phyloP scores from a whole-genome alignment of 2,113 vertebrate species.

The Oophaga pumilio region DNA sequence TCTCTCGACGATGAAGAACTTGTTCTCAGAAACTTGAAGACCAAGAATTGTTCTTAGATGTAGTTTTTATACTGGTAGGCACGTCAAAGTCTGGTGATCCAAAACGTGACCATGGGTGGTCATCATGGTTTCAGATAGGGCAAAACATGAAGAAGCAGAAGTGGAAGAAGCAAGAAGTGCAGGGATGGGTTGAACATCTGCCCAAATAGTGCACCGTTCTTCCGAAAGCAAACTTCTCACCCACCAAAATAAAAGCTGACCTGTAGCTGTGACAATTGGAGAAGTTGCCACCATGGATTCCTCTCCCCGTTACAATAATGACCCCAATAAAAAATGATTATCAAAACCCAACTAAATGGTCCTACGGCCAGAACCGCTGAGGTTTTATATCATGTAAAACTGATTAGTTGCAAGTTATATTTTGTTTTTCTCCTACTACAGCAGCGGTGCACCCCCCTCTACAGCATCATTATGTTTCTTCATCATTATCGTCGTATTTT shows the following conservation, averaged over 20 bases:
- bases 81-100: neutral
- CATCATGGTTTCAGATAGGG: neutral
- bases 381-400: neutral
- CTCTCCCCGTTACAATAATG: neutral
- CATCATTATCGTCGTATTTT: slow-evolving; percentile 19
- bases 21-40: neutral
- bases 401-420: neutral
- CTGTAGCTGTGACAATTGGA: neutral
- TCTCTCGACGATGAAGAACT: neutral
- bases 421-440: too few relatives aligned
- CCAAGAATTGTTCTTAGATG: neutral
- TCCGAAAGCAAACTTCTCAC: neutral
- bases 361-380: neutral
- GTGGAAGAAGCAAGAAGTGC: neutral
- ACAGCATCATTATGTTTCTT: slow-evolving; percentile 8
- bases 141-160: neutral
- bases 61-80: neutral
- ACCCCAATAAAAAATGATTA: neutral
- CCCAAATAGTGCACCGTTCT: neutral
- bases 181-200: neutral
- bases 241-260: too few relatives aligned
- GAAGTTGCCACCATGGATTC: neutral
- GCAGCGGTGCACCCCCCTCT: neutral
- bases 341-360: neutral
- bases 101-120: neutral